phyloP scores from a whole-genome alignment of 2,888 invertebrate species.

The Rhodophaea formosa region DNA sequence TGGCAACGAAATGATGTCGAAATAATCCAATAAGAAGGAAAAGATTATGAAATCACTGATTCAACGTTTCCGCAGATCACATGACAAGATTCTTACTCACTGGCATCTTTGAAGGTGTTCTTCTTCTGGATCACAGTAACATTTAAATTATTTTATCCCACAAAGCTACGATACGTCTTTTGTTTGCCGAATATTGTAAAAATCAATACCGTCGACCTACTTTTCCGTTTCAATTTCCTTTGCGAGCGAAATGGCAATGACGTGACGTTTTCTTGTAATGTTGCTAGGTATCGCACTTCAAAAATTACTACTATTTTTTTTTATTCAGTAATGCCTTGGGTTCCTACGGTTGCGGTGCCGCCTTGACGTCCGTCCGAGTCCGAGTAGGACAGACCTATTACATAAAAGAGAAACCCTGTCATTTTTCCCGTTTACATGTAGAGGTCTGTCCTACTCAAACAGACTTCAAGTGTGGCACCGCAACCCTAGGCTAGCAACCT shows the following conservation, averaged over 20 bases:
- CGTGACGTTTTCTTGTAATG: conserved; percentile 44
- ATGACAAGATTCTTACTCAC: conserved; percentile 61
- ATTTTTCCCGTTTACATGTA: too few relatives aligned
- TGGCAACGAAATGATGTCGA: background rate
- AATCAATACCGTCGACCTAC: conserved; percentile 74
- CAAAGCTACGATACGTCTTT: conserved; percentile 46
- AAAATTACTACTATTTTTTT: conserved; percentile 12
- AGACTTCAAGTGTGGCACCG: too few relatives aligned
- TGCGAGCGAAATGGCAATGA: conserved; percentile 52
- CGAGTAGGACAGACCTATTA: too few relatives aligned
- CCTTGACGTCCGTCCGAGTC: too few relatives aligned
- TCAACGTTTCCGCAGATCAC: conserved; percentile 51
- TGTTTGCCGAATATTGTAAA: conserved; percentile 62
- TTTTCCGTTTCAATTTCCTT: conserved; percentile 55
- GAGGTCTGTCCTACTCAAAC: too few relatives aligned
- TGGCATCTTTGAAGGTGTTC: conserved; percentile 59
- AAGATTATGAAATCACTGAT: conserved; percentile 34
- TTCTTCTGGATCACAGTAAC: conserved; percentile 43
- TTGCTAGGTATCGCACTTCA: conserved; percentile 37
- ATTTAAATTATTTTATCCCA: conserved; percentile 40
- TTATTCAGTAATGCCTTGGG: too few relatives aligned
- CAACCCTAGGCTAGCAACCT: too few relatives aligned
- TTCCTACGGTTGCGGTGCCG: too few relatives aligned
- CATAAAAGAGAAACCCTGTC: too few relatives aligned
- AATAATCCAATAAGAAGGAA: conserved; percentile 23